Evolutionary conservation across 2,113 vertebrate species (phyloP), one percentile per base, ranked within the genome.

Genomic region (Hippocampus zosterae): DNA sequence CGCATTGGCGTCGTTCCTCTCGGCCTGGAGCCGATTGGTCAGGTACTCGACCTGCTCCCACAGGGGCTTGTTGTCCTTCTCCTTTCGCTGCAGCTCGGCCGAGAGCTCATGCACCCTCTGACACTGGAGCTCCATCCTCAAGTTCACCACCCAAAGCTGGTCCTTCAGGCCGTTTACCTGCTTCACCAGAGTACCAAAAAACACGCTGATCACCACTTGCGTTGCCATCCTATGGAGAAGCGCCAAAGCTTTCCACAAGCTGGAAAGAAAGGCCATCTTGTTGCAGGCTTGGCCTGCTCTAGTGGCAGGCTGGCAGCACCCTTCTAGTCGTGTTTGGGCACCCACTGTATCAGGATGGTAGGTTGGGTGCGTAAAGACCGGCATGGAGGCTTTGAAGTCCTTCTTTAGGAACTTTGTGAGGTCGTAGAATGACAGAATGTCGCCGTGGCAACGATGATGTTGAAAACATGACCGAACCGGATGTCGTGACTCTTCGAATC

Each of bases 181-280:
- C 21, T 42, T 64, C 37, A 42, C 40, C n/a, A 63, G 21, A 40
- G 37, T 63, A 19, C 61, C 37, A 1, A 42, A 63, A 41, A 63
- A 40, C 1, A 6, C 11, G 37, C 21, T 11, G 5, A 44, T 11
- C 10, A 44, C n/a, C 3, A 42, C 10, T 12, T 23, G 62, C 5
- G 6, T n/a, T 21, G 41, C 41, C 40, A 44, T 64, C 40, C 6
- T 23, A n/a, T 64, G 44, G 40, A 44, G 5, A 23, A 44, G 21
- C 0, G 23, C 4, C 37, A 23, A 1, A 2, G 40, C 21, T 15
- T 64, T 42, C 62, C 62, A 64, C 12, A 42, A 21, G 67, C 69
- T 85, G 80, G 84, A 87, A 87, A 89, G n/a, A 63, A n/a, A 40
- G 8, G 33, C 5, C 60, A 63, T 63, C 5, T 23, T 46, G 25